Conservation (phyloP, 2,113 vertebrate species). For the Gallinago jamesoni region DNA sequence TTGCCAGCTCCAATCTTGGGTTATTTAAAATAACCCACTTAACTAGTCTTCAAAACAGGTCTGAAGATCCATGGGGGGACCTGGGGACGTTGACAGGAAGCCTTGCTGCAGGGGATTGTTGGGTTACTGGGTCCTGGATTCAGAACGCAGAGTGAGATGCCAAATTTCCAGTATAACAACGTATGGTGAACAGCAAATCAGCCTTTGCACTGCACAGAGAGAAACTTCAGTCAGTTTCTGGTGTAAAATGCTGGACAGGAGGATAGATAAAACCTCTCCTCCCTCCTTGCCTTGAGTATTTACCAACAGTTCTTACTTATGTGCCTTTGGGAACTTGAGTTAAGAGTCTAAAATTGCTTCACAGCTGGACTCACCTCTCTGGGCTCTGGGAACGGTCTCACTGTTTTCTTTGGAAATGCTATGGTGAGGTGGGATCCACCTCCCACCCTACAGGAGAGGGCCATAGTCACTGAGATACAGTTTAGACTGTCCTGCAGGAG, state of each 20-base stretch:
- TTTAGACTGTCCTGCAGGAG: not conserved
- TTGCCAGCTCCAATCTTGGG: not conserved
- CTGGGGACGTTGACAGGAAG: rapidly evolving
- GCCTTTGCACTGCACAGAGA: not conserved
- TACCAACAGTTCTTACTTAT: not conserved
- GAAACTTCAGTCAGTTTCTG: not conserved
- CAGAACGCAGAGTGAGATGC: not conserved
- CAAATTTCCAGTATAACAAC: not conserved
- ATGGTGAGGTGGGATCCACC: not conserved
- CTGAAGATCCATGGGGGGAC: not conserved
- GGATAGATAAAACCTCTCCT: not conserved
- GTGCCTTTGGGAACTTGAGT: not conserved
- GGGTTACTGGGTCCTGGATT: not conserved
- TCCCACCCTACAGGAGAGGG: not conserved
- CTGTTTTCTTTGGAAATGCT: not conserved
- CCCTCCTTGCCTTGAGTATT: not conserved
- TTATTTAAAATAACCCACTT: not conserved
- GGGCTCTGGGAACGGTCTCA: not conserved
- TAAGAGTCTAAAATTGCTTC: not conserved
- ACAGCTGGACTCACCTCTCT: not conserved
- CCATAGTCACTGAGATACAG: not conserved
- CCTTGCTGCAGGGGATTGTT: not conserved
- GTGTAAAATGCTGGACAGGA: not conserved
- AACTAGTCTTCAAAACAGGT: not conserved
- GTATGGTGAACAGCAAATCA: not conserved